Base-by-base conservation (phyloP, 2,113 vertebrate genomes). In the Phalacrocorax brasilianus region DNA sequence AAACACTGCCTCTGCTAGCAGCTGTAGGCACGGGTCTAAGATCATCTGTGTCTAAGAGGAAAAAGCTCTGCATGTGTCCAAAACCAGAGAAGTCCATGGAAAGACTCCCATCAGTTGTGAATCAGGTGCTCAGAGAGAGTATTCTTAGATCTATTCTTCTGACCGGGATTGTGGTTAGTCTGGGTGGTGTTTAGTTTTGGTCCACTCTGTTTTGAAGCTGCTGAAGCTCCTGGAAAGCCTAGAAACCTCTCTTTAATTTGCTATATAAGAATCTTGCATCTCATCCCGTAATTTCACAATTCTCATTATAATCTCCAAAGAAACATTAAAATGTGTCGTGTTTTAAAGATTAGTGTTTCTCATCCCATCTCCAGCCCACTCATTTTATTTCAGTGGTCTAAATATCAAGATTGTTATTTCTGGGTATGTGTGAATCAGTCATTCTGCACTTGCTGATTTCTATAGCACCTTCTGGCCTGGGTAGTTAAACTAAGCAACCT, bases 201-300 rank as follows among this genome's bases (percentile, higher is more conserved):
- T 68, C 38, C 74, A 8, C 28, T 49, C 75, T 72, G 32, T 88
- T 95, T 58, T 73, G 91, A 85, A 92, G 66, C 71, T 75, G 50
- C 53, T 50, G 59, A 78, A 88, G 70, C 68, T 90, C 63, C 72
- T 65, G 42, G 55, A 89, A 88, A 95, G 32, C 61, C 56, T 52
- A 35, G 85, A 91, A 95, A 73, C 55, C 45, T 94, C 52, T 92
- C 93, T 95, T 86, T 95, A 91, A 96, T 94, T 95, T 95, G 85
- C 87, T 92, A 89, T 93, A 56, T 42, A 88, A 58, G 89, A 78
- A 93, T 70, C 86, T 83, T 95, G 56, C 21, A 66, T 83, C 56
- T 75, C 58, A 45, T 74, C 63, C 42, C 72, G 65, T 88, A 90
- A 92, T 96, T 93, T 72, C 62, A 72, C 44, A 68, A 44, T 76